These are phyloP conservation scores for Kobus ellipsiprymnus DNA, from an alignment of 2,113 vertebrate genomes.

Conservation along the genomic window DNA sequence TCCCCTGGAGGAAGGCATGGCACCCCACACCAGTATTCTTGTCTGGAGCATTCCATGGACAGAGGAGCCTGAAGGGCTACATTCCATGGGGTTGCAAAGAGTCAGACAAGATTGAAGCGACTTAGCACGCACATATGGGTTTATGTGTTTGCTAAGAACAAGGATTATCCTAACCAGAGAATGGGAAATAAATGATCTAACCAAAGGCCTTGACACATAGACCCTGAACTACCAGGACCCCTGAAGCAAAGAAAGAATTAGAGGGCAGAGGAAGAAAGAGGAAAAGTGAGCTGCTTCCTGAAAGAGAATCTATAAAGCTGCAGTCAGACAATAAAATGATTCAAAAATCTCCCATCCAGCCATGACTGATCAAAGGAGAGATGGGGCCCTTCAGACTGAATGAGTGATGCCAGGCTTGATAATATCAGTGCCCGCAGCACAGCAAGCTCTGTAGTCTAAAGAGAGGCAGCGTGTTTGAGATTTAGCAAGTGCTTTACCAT, in stretches of 20 bases:
- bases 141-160: not conserved
- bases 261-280: not conserved
- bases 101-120: not conserved
- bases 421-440: constrained; percentile 52
- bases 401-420: constrained; percentile 61
- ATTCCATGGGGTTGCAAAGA: not conserved
- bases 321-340: constrained; percentile 68
- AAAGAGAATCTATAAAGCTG: constrained; percentile 54
- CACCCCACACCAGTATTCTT: not conserved
- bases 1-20: not conserved
- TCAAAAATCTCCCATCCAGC: constrained; percentile 62
- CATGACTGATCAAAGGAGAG: constrained; percentile 68
- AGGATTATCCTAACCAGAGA: not conserved
- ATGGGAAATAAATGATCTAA: not conserved
- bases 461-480: constrained; percentile 57
- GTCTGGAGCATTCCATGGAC: not conserved
- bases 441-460: constrained; percentile 60
- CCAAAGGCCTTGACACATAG: not conserved
- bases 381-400: constrained; percentile 58
- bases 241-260: not conserved
- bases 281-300: constrained; percentile 24
- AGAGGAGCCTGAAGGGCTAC: not conserved
- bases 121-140: not conserved
- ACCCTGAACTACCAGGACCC: not conserved
- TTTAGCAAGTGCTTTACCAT: constrained; percentile 50